phyloP scores from a whole-genome alignment of 2,888 invertebrate species.

The Trimorus sp. region DNA sequence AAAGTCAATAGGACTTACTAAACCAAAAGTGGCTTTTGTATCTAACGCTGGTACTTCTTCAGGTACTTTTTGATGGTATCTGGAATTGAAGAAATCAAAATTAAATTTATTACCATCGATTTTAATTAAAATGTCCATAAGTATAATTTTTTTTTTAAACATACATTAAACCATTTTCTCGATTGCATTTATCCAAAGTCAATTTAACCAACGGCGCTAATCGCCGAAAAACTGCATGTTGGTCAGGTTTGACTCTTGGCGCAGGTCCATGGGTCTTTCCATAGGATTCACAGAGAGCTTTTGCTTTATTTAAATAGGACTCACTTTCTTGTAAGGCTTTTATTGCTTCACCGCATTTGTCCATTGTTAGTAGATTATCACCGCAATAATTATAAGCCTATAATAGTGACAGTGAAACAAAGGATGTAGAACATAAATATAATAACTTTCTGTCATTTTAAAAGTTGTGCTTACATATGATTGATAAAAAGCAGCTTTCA shows the following conservation, averaged over 20 bases:
- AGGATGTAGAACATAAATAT: not conserved
- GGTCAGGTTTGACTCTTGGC: conserved; percentile 83
- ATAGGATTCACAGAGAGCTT: conserved; percentile 83
- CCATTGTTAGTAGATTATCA: conserved; percentile 83
- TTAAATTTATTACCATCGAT: conserved; percentile 5
- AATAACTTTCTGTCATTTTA: not conserved
- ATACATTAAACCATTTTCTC: conserved; percentile 86
- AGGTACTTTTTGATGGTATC: conserved; percentile 85
- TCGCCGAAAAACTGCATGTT: conserved; percentile 84
- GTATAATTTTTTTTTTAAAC: conserved; percentile 59
- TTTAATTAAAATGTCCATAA: not conserved
- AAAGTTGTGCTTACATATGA: conserved; percentile 82
- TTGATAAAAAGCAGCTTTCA: conserved; percentile 84
- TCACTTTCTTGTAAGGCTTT: conserved; percentile 84
- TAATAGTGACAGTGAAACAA: conserved; percentile 25
- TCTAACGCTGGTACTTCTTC: conserved; percentile 83
- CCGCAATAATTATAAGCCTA: conserved; percentile 85
- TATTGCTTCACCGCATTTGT: conserved; percentile 86
- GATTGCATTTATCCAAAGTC: conserved; percentile 85
- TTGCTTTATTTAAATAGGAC: conserved; percentile 82
- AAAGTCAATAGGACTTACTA: conserved; percentile 84
- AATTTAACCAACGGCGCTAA: conserved; percentile 83
- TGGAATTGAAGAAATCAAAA: conserved; percentile 68
- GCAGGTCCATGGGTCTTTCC: conserved; percentile 84
- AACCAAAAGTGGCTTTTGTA: conserved; percentile 84